Percentiles rank a stretch among this genome's conserved stretches.
Evolutionary conservation across 2,797 vertebrate species (phyloP).

Genomic region (Lagodon rhomboides): DNA sequence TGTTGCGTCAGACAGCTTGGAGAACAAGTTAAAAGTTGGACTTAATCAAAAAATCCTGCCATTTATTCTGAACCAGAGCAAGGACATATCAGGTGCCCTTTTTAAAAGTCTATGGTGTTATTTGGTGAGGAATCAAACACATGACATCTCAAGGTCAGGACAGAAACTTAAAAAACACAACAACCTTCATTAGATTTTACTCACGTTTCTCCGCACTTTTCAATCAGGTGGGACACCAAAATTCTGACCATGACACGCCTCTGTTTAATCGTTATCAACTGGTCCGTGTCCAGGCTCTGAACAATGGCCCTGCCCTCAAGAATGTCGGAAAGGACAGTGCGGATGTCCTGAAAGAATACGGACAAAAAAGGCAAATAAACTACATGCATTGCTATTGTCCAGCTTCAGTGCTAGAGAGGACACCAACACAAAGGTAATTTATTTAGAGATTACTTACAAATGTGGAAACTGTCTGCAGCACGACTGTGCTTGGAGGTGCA

Average conservation of each 20-base stretch:
- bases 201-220: constrained; percentile 13
- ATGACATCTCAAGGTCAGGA: not conserved
- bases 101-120: constrained; percentile 2
- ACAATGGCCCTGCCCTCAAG: constrained; percentile 1
- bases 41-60: too few species aligned
- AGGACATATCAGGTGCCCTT: not conserved
- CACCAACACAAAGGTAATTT: not conserved
- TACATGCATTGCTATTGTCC: constrained; percentile 1
- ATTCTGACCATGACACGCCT: constrained; percentile 1
- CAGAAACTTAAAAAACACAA: not conserved
- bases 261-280: not conserved
- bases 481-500: not conserved
- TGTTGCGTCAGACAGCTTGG: constrained; percentile 3
- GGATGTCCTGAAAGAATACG: constrained; percentile 1
- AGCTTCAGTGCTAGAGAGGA: not conserved
- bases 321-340: not conserved
- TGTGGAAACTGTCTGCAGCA: not conserved
- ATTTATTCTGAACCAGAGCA: not conserved
- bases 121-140: not conserved
- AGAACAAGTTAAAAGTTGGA: not conserved
- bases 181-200: not conserved
- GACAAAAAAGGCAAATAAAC: not conserved
- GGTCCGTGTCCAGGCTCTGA: not conserved
- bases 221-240: constrained; percentile 6
- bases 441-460: not conserved